These are phyloP conservation scores for Smithornis capensis DNA, from an alignment of 2,113 vertebrate species.

Conservation along the genomic window DNA sequence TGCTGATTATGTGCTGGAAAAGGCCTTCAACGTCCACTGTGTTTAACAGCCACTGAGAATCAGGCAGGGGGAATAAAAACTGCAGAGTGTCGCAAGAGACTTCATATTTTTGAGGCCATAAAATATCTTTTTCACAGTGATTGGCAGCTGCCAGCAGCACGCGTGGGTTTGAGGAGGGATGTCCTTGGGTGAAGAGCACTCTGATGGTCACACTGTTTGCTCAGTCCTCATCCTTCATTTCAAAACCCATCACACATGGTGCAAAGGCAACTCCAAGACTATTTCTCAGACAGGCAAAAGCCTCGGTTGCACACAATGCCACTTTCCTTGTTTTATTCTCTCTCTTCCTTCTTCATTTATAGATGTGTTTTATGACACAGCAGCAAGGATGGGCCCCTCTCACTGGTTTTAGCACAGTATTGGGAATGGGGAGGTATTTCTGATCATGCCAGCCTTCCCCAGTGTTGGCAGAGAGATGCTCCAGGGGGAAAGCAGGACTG, in stretches of 20 bases:
- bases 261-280: not conserved
- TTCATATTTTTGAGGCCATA: not conserved
- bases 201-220: not conserved
- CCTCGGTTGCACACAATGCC: not conserved
- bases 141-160: slow-evolving; percentile 8
- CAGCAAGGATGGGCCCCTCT: not conserved
- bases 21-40: not conserved
- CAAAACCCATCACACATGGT: not conserved
- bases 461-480: not conserved
- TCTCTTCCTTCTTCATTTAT: not conserved
- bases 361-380: not conserved
- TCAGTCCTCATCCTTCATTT: slow-evolving; percentile 1
- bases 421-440: not conserved
- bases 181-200: slow-evolving; percentile 18
- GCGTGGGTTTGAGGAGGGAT: slow-evolving; percentile 22
- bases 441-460: not conserved
- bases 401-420: not conserved
- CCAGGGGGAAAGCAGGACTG: not conserved
- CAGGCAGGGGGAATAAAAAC: not conserved
- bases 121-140: not conserved
- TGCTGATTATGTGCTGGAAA: not conserved
- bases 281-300: not conserved
- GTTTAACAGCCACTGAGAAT: not conserved
- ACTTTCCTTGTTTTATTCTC: not conserved
- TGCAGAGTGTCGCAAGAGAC: not conserved